Conservation (phyloP, 1,140 invertebrate species). For the Leptinotarsa undecemlineata region DNA sequence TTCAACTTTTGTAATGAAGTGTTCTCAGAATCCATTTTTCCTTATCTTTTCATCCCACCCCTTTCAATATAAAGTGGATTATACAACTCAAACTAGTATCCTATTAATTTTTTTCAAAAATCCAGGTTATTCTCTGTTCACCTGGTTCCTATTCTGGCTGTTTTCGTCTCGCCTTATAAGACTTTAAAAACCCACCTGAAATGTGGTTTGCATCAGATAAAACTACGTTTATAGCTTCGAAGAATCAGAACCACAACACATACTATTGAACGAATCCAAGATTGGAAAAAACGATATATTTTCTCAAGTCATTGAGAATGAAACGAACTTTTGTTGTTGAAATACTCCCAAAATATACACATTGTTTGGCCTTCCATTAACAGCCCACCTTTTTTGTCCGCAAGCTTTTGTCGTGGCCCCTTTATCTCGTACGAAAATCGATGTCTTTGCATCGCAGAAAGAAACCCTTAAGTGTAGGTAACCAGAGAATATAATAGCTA, state of each 20-base stretch:
- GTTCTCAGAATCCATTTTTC: no score
- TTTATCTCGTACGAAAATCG: conserved; percentile 29
- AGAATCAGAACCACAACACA: conserved; percentile 9
- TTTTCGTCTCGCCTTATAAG: no score
- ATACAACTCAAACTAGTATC: no score
- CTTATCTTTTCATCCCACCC: no score
- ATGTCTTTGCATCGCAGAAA: conserved; percentile 19
- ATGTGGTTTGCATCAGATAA: background rate
- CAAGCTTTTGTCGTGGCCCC: conserved; percentile 14
- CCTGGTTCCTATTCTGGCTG: no score
- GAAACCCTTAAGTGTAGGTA: conserved; percentile 24
- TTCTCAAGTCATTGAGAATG: conserved; percentile 23
- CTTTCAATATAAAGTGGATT: no score
- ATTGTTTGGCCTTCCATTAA: conserved; percentile 25
- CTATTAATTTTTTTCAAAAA: no score
- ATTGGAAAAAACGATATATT: conserved; percentile 25
- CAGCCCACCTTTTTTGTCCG: conserved; percentile 14
- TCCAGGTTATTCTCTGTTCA: no score
- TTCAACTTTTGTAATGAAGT: no score
- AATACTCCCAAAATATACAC: conserved; percentile 23
- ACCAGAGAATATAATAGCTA: conserved; percentile 27
- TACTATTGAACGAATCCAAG: conserved; percentile 5
- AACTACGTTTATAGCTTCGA: background rate
- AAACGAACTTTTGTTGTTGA: conserved; percentile 24
- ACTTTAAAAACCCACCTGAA: background rate